phyloP scores from a whole-genome alignment of 2,888 invertebrate species.

The Stratiomys singularior region DNA sequence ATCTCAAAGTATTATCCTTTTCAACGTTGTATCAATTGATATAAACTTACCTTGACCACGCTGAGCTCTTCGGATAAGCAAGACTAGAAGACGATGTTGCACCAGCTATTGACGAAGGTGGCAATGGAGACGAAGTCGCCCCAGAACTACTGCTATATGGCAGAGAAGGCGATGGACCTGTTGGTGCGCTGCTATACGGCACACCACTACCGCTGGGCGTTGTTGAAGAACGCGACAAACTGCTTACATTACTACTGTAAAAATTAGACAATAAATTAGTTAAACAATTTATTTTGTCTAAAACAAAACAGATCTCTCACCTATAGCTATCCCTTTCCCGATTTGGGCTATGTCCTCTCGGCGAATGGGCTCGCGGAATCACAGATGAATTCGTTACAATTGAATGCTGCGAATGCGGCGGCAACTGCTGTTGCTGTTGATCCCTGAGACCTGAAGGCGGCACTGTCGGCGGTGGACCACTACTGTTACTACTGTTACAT shows the following conservation, averaged over 20 bases:
- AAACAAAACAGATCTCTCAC: conserved; percentile 66
- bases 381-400: conserved; percentile 63
- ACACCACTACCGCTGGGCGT: conserved; percentile 55
- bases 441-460: conserved; percentile 54
- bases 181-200: conserved; percentile 56
- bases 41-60: conserved; percentile 62
- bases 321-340: conserved; percentile 88
- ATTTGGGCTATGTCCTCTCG: conserved; percentile 80
- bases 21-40: neutral
- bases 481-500: conserved; percentile 51
- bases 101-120: conserved; percentile 53
- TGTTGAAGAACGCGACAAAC: conserved; percentile 76
- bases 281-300: neutral
- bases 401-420: conserved; percentile 56
- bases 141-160: conserved; percentile 57
- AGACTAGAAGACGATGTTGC: conserved; percentile 57
- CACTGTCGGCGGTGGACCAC: conserved; percentile 53
- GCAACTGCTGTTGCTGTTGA: conserved; percentile 57
- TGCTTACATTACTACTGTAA: conserved; percentile 83
- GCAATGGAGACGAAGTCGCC: conserved; percentile 62
- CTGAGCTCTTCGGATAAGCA: conserved; percentile 59
- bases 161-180: conserved; percentile 61
- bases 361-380: conserved; percentile 74
- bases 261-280: neutral
- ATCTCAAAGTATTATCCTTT: no score